Base-by-base conservation (phyloP, 2,888 invertebrate genomes). In the Molanna angustata region DNA sequence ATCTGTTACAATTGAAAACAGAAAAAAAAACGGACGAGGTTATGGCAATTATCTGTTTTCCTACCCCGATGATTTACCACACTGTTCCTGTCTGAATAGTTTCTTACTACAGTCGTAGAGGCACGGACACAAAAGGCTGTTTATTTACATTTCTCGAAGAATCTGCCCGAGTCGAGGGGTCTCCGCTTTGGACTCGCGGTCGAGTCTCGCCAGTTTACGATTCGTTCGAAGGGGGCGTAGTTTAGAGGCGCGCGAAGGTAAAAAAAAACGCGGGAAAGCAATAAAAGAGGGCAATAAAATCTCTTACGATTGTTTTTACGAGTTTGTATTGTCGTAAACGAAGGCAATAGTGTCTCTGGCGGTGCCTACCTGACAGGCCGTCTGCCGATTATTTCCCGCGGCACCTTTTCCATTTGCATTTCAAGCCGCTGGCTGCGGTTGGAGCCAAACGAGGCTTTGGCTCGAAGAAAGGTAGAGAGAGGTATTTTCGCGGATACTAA, bases 261-360 rank as follows among this genome's bases (percentile, higher is more conserved):
- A n/a, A 13, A 14, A 54, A 51, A 56, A 52, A 51, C 45, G 40
- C 31, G 31, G 20, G 33, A 40, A 44, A 43, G 48, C 48, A 56
- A 51, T 56, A 51, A 48, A 52, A 40, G 33, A 19, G 49, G 52
- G 52, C 48, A 52, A 54, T 57, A 58, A 58, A 58, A 58, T 58
- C 58, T 50, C 47, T 53, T 50, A 58, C 58, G 58, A 58, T 58
- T 56, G 56, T 59, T 59, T 59, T 59, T 59, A 59, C 59, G 59
- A 54, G 59, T 54, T 59, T 49, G 54, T 52, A 56, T 59, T 56
- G 56, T 59, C 59, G 56, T 59, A 59, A 58, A 58, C 50, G 49
- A 33, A 14, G 35, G 22, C 52, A 48, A 52, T 47, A 48, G 47
- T 48, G 50, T 50, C 50, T 35, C 21, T 14, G 14, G 42, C 42